Conservation (phyloP, 1,140 invertebrate genomes). For the Globodera rostochiensis region DNA sequence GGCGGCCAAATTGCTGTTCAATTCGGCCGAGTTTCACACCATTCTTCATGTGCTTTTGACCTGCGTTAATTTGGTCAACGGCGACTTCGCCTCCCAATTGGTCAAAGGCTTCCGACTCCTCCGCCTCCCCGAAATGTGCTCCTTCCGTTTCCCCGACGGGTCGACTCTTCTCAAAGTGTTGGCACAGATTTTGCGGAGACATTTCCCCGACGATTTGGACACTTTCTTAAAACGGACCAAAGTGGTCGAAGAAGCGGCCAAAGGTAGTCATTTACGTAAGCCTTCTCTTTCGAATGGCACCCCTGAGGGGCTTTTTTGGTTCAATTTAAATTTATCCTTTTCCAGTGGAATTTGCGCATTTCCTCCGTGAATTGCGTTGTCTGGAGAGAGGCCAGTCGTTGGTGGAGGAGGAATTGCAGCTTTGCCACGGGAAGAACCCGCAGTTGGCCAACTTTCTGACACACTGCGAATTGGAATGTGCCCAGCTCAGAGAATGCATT, state of each 20-base stretch:
- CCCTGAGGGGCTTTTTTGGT: not conserved
- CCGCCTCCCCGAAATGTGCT: conserved; percentile 33
- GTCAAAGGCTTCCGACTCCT: conserved; percentile 41
- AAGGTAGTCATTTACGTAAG: not conserved
- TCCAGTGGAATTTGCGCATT: conserved; percentile 4
- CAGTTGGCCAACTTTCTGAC: conserved; percentile 11
- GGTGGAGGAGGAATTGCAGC: conserved; percentile 6
- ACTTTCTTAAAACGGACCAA: not conserved
- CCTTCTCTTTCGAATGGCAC: not conserved
- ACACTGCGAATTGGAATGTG: conserved; percentile 6
- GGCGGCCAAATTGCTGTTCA: conserved; percentile 48
- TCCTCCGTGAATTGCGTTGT: not conserved
- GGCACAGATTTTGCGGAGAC: not conserved
- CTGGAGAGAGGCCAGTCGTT: not conserved
- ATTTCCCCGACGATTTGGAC: too few relatives aligned
- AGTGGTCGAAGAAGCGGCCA: conserved; percentile 7
- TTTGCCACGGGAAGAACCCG: conserved; percentile 3
- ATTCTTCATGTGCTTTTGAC: conserved; percentile 39
- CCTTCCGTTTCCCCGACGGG: conserved; percentile 39
- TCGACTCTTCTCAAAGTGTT: conserved; percentile 24
- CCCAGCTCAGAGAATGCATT: conserved; percentile 5
- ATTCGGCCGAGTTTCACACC: conserved; percentile 48
- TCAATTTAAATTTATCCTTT: not conserved
- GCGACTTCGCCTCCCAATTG: conserved; percentile 38
- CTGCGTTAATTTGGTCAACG: conserved; percentile 40